Percentiles rank a stretch among this genome's conserved stretches.
Conservation (phyloP, 2,888 invertebrate species). For the Trachelus tabidus region DNA sequence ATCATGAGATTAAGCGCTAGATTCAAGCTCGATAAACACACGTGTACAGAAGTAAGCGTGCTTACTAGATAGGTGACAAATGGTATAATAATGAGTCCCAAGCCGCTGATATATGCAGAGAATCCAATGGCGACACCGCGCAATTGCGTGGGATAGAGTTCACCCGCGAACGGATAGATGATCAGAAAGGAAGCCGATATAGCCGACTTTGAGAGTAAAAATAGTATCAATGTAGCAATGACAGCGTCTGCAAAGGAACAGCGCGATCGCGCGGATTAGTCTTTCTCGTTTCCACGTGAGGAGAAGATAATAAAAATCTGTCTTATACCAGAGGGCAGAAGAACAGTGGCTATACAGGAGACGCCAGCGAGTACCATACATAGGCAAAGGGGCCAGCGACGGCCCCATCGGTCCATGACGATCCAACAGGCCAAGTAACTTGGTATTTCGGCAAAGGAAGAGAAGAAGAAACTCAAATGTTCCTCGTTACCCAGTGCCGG, state of each 20-base stretch:
- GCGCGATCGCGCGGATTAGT: background rate
- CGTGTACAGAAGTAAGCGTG: background rate
- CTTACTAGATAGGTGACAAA: constrained; percentile 91
- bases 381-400: constrained; percentile 88
- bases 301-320: too few relatives aligned
- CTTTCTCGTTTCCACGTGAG: background rate
- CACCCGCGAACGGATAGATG: constrained; percentile 93
- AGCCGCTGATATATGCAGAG: constrained; percentile 89
- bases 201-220: constrained; percentile 86
- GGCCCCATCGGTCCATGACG: constrained; percentile 88
- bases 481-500: constrained; percentile 89
- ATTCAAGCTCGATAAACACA: background rate
- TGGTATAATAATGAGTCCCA: constrained; percentile 89
- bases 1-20: too few relatives aligned
- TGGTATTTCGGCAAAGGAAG: constrained; percentile 88
- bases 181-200: constrained; percentile 92
- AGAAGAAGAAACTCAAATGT: constrained; percentile 89
- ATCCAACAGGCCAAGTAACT: constrained; percentile 90
- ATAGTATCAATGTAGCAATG: constrained; percentile 78
- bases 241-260: constrained; percentile 74
- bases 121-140: constrained; percentile 91
- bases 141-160: constrained; percentile 90
- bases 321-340: constrained; percentile 78
- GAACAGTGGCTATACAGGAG: constrained; percentile 86
- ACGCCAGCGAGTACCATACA: constrained; percentile 79